A percentile compares a stretch with the other conserved stretches of the same genome.
These are phyloP conservation scores for Ochlodes sylvanus DNA, from an alignment of 2,888 invertebrate genomes.

Conservation along the genomic window DNA sequence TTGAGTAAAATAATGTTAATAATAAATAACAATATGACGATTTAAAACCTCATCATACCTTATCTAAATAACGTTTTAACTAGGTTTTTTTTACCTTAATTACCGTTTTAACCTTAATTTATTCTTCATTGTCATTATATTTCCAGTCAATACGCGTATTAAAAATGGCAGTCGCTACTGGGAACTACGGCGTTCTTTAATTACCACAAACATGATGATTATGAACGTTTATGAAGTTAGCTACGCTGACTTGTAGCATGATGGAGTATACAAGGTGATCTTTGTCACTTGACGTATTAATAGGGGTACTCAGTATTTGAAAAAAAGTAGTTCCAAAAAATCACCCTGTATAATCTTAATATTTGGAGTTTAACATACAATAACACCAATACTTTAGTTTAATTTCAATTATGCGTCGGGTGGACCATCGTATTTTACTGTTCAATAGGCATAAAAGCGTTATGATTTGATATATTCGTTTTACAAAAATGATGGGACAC, in stretches of 20 bases:
- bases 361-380: not conserved
- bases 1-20: too few relatives aligned
- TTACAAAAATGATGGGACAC: constrained; percentile 22
- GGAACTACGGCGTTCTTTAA: too few relatives aligned
- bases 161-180: not conserved
- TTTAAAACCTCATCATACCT: too few relatives aligned
- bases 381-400: not conserved
- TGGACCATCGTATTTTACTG: not conserved
- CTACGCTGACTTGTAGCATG: not conserved
- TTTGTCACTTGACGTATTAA: too few relatives aligned
- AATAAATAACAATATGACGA: too few relatives aligned
- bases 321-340: too few relatives aligned
- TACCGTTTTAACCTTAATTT: not conserved
- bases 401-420: too few relatives aligned
- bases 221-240: not conserved
- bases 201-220: not conserved
- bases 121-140: not conserved
- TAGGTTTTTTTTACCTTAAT: too few relatives aligned
- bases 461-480: constrained; percentile 10
- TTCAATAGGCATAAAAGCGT: not conserved
- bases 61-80: not conserved
- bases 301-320: too few relatives aligned
- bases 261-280: too few relatives aligned
- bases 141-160: not conserved
- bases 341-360: not conserved